Evolutionary conservation across 1,140 invertebrate species (phyloP).

Genomic region (Drosophila auraria): DNA sequence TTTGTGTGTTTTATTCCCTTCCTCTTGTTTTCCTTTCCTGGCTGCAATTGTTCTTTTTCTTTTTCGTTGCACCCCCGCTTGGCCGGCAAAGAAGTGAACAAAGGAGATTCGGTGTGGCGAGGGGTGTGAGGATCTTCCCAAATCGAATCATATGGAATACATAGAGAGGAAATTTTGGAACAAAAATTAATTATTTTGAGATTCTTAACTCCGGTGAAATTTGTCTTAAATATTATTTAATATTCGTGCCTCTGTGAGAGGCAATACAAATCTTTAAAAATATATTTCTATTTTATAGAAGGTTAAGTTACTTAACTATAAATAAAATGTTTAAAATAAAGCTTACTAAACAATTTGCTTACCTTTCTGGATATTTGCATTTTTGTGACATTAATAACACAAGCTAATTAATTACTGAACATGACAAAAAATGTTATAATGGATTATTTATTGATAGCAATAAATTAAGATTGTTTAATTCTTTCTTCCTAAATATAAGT

Average conservation of each 20-base stretch:
- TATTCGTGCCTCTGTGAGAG: accelerated
- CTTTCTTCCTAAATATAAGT: not conserved
- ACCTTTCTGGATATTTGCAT: not conserved
- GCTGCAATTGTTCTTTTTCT: slow-evolving; percentile 54
- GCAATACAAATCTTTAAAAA: not conserved
- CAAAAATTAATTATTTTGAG: not conserved
- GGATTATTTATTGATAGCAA: too few species aligned
- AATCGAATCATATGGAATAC: slow-evolving; percentile 62
- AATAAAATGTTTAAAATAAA: not conserved
- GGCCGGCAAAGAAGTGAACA: slow-evolving; percentile 33
- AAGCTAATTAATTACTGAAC: too few species aligned
- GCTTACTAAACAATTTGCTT: not conserved
- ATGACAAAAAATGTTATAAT: too few species aligned
- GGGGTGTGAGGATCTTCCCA: slow-evolving; percentile 37
- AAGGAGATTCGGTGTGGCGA: slow-evolving; percentile 1
- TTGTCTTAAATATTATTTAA: not conserved
- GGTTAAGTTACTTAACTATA: not conserved
- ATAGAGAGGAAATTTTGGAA: not conserved
- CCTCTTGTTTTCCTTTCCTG: not conserved
- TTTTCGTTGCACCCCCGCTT: slow-evolving; percentile 65
- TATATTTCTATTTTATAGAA: not conserved
- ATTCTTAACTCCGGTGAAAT: too few species aligned
- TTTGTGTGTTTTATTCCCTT: slow-evolving; percentile 34
- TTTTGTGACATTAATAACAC: too few species aligned
- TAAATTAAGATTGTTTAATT: not conserved